Evolutionary conservation across 2,113 vertebrate species (phyloP).

Genomic region (Smithornis capensis): DNA sequence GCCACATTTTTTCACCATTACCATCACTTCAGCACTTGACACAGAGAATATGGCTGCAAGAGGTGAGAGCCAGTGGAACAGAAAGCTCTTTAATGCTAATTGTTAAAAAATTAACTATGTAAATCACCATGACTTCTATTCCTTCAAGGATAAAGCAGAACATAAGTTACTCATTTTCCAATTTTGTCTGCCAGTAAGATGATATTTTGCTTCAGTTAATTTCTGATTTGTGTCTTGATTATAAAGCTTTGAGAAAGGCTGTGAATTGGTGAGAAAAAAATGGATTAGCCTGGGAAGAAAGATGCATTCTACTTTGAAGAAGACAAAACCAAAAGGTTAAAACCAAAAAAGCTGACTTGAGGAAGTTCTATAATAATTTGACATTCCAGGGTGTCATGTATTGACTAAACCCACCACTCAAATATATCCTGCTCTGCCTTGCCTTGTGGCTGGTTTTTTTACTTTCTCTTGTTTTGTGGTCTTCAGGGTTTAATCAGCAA

Average conservation of each 20-base stretch:
- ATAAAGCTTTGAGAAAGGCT: not conserved
- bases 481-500: not conserved
- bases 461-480: not conserved
- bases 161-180: not conserved
- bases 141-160: conserved; percentile 3
- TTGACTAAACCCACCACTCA: not conserved
- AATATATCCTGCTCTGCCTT: not conserved
- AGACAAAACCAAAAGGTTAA: not conserved
- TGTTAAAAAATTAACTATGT: not conserved
- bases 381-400: not conserved
- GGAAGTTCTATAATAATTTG: not conserved
- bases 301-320: not conserved
- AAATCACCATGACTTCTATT: not conserved
- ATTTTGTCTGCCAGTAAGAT: not conserved
- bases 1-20: not conserved
- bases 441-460: too few relatives aligned
- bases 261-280: not conserved
- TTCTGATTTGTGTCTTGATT: conserved; percentile 15
- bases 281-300: not conserved
- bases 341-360: not conserved
- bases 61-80: not conserved
- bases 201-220: not conserved
- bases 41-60: not conserved
- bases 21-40: not conserved
- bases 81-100: not conserved